These are phyloP conservation scores for Semaprochilodus insignis DNA, from an alignment of 2,797 vertebrate species.

Conservation along the genomic window DNA sequence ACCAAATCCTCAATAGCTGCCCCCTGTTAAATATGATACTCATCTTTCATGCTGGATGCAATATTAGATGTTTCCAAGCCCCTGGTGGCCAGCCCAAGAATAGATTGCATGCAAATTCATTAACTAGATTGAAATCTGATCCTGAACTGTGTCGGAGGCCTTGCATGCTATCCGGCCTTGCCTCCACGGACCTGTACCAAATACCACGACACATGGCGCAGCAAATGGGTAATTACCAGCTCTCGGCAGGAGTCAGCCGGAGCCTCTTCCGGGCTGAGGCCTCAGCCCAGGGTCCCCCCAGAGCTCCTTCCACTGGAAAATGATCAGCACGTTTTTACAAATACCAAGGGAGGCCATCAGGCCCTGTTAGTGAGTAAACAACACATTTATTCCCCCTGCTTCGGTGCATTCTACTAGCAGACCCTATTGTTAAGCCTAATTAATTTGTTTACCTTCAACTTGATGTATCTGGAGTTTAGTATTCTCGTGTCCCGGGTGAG, in stretches of 20 bases:
- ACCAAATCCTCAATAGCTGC: neutral
- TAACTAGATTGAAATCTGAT: conserved; percentile 33
- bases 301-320: conserved; percentile 49
- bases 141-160: conserved; percentile 9
- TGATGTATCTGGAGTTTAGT: conserved; percentile 54
- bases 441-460: conserved; percentile 69
- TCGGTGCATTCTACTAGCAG: conserved; percentile 53
- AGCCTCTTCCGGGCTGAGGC: neutral
- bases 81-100: neutral
- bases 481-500: conserved; percentile 25
- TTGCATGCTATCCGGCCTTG: conserved; percentile 11
- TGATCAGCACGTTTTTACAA: conserved; percentile 64
- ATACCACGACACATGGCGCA: neutral
- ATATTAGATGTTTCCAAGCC: conserved; percentile 10
- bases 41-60: neutral
- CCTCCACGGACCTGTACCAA: conserved; percentile 34
- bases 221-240: conserved; percentile 23
- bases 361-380: conserved; percentile 68
- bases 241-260: neutral
- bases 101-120: conserved; percentile 20
- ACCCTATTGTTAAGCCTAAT: conserved; percentile 68
- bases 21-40: conserved; percentile 4
- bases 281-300: conserved; percentile 5
- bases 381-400: conserved; percentile 62
- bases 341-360: conserved; percentile 63